phyloP scores from a whole-genome alignment of 2,797 vertebrate genomes.

The Sebastes nivosus region DNA sequence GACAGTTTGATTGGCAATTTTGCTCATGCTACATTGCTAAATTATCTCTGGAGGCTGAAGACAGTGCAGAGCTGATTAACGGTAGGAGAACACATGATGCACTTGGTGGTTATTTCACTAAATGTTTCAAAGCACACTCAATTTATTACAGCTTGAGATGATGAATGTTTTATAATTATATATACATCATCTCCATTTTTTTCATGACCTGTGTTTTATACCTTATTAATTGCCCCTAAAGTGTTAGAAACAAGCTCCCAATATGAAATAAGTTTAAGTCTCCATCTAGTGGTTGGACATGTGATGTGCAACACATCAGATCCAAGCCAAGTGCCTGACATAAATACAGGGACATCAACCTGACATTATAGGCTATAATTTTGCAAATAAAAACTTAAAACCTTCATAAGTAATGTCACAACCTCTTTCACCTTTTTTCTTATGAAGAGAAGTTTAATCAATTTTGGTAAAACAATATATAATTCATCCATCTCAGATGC shows the following conservation, averaged over 20 bases:
- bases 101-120: background rate
- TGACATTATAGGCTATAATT: background rate
- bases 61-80: no score
- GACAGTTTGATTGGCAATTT: no score
- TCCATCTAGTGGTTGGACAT: conserved; percentile 41
- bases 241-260: background rate
- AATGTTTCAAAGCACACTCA: background rate
- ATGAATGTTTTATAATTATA: background rate
- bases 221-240: background rate
- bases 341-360: background rate
- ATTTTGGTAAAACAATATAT: background rate
- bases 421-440: background rate
- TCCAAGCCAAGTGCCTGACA: no score
- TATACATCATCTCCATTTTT: background rate
- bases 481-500: background rate
- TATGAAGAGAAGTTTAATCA: background rate
- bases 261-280: background rate
- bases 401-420: background rate
- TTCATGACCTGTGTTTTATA: no score
- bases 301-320: background rate
- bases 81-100: background rate
- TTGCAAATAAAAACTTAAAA: background rate
- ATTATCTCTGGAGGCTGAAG: no score
- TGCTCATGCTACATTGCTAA: no score
- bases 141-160: background rate